Conservation (phyloP, 2,797 vertebrate genomes). For the Borostomias antarcticus region DNA sequence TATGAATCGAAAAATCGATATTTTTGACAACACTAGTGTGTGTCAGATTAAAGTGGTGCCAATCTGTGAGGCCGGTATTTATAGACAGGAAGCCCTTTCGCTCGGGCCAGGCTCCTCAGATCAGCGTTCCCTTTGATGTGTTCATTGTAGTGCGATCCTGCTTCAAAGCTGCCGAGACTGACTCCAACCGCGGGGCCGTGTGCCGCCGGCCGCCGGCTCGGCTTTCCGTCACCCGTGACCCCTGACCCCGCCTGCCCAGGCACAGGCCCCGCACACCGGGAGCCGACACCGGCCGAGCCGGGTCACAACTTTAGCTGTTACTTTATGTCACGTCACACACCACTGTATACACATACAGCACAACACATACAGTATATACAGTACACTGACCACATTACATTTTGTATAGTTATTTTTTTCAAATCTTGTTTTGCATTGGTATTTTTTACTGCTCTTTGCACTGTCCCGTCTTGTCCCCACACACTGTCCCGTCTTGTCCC, state of each 20-base stretch:
- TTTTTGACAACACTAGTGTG: not conserved
- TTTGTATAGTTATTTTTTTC: too few species aligned
- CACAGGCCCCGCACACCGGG: conserved; percentile 21
- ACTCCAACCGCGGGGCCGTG: conserved; percentile 20
- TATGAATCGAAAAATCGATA: too few species aligned
- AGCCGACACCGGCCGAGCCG: not conserved
- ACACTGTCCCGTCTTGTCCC: too few species aligned
- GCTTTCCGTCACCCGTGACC: conserved; percentile 46
- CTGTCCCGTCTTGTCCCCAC: too few species aligned
- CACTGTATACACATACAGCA: too few species aligned
- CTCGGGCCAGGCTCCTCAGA: conserved; percentile 64
- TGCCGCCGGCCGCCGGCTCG: conserved; percentile 21
- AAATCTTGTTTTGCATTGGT: too few species aligned
- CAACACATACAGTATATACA: too few species aligned
- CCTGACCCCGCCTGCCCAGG: conserved; percentile 48
- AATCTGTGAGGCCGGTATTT: conserved; percentile 70
- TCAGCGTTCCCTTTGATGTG: conserved; percentile 71
- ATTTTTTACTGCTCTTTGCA: too few species aligned
- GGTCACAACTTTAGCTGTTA: not conserved
- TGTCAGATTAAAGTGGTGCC: conserved; percentile 64
- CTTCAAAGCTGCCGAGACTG: conserved; percentile 68
- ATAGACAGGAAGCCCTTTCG: conserved; percentile 54
- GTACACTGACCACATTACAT: too few species aligned
- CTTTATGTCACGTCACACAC: not conserved
- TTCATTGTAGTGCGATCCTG: conserved; percentile 68